These are phyloP conservation scores for Nasalis larvatus DNA, from an alignment of 2,113 vertebrate genomes.

Conservation along the genomic window DNA sequence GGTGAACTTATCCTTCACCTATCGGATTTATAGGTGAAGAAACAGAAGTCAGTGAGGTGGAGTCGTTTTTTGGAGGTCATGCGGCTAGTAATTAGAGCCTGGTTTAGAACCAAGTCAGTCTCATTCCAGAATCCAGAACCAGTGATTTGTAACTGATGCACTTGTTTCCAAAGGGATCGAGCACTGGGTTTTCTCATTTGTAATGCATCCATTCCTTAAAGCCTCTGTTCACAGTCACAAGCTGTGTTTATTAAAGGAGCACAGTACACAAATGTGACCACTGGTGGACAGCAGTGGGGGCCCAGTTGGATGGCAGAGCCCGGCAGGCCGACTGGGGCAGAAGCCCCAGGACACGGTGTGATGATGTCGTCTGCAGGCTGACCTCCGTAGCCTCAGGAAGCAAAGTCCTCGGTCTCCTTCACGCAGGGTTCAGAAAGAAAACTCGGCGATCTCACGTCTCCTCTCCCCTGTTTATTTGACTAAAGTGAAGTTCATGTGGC, in stretches of 20 bases:
- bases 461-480: neutral
- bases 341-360: neutral
- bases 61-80: too few relatives aligned
- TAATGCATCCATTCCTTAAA: neutral
- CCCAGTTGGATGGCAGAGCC: neutral
- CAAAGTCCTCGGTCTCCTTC: neutral
- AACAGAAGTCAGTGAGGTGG: neutral
- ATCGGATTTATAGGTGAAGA: neutral
- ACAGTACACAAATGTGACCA: neutral
- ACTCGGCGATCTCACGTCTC: fast-evolving
- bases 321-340: neutral
- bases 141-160: neutral
- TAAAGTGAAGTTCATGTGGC: neutral
- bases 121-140: neutral
- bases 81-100: neutral
- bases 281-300: neutral
- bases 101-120: neutral
- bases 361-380: neutral
- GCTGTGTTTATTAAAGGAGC: neutral
- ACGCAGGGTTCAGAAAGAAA: neutral
- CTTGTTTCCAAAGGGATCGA: neutral
- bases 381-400: neutral
- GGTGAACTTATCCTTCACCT: neutral
- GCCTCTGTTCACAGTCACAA: neutral
- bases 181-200: neutral